Base-by-base conservation (phyloP, 2,888 invertebrate genomes). In the Archips crataeganus region DNA sequence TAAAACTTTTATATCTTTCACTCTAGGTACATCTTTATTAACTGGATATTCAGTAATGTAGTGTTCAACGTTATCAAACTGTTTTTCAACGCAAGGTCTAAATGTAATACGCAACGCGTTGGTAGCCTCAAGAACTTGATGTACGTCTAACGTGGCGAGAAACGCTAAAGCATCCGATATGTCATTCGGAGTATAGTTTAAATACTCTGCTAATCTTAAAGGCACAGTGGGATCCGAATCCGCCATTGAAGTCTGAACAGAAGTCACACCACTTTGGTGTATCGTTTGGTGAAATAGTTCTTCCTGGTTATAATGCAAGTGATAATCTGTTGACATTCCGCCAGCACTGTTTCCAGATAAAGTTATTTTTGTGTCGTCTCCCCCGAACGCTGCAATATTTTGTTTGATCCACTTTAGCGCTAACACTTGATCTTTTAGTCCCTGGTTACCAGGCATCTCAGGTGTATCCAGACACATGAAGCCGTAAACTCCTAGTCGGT, bases 391-490 rank as follows among this genome's bases (percentile, higher is more conserved):
- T 49, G 11, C 70, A 13, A 77, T 78, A 59, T 78, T 77, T 6
- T 75, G 63, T 34, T 61, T 71, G 2, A 76, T 60, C 77, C 78
- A 78, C 39, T 61, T 59, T 32, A 78, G 49, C 0, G 75, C 77
- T 13, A 71, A 23, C 2, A 62, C 36, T 75, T 77, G 77, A 74
- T 78, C 78, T 67, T 78, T 78, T 13, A 78, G n/a, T 4, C 77
- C 78, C 60, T 75, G 75, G 59, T 78, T 78, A n/a, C 78, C 78
- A 6, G 77, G 69, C 32, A 76, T 76, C 39, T 73, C 70, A 8
- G 73, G 70, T 11, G 45, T 71, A 34, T 74, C 72, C 1, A 76
- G 51, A 36, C 74, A 74, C 74, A 77, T 71, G 23, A 77, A 77
- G 0, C 77, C 77, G 54, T 68, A 76, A 2, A 65, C 61, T 23